Base-by-base conservation (phyloP, 2,888 invertebrate species). In the Platypus cylindrus region DNA sequence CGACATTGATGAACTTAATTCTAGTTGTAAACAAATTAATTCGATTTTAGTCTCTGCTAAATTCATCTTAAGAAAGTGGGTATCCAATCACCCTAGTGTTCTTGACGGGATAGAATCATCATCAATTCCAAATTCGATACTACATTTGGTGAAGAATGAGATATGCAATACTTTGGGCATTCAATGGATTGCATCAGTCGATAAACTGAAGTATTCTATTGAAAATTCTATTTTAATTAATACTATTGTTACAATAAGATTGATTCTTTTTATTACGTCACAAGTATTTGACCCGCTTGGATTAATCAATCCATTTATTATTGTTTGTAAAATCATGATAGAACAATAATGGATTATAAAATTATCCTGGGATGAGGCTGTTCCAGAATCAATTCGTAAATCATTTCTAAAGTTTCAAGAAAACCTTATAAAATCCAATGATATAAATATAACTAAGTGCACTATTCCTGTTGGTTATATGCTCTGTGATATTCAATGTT, bases 241-340 rank as follows among this genome's bases (percentile, higher is more conserved):
- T 7, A 17, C 1, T 3, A 13, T 20, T 24, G 15, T 43, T 7
- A 38, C 38, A 26, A 43, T 40, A 38, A 22, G 40, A 16, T 15
- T 12, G 5, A 34, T 43, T 9, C 26, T 42, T 9, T 36, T 33
- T 13, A 23, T 36, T n/a, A 32, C 34, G 14, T 30, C 34, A 14
- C 36, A 42, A 31, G 30, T 40, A n/a, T 43, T 17, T 26, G 43
- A 43, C 14, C 39, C 43, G 8, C 14, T 39, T 17, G 39, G 39
- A 1, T 27, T 41, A 7, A 17, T 41, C 5, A 25, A 29, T 30
- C 39, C 39, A 4, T 25, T 37, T 11, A 23, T 37, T 11, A 29
- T 43, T n/a, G 28, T 30, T 13, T 18, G 30, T 3, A 43, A 39
- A 35, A 27, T 40, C 8, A 23, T 43, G 2, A 37, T 43, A 15